Base-by-base conservation (phyloP, 2,888 invertebrate genomes). In the Baronia brevicornis region DNA sequence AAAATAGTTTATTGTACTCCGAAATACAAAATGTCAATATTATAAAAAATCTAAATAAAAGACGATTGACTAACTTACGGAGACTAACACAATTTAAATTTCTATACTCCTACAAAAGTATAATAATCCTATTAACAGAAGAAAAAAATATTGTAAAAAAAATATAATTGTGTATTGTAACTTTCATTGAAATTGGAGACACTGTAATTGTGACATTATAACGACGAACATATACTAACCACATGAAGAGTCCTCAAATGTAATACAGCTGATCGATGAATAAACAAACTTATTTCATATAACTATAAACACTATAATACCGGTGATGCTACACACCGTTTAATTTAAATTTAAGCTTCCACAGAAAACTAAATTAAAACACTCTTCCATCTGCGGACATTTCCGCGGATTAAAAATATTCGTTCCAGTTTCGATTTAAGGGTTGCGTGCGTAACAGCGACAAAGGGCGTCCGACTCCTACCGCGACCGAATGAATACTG, bases 381-480 rank as follows among this genome's bases (percentile, higher is more conserved):
- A 54, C 54, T 52, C 47, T 44, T 46, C 40, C 38, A 46, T 41
- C 39, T 38, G 34, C 44, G n/a, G 54, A 60, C 67, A 70, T 73
- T 68, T 66, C 63, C 68, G 64, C 50, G 53, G 52, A 68, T 63
- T 71, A 72, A 72, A 74, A 72, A 74, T 77, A 71, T 51, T 37
- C 48, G 48, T 46, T 51, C 46, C 44, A 39, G 41, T 71, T 72
- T 60, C 54, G 54, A 65, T 54, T 56, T 61, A 63, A 64, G 67
- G 66, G 69, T 66, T 62, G 60, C 60, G 56, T 47, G 49, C 49
- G 47, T 44, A 46, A 44, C 41, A 40, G 43, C 60, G 62, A 57
- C 59, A 39, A 60, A 70, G 69, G 70, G 61, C 79, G 78, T 68
- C 69, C 72, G 69, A 45, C 69, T 61, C 56, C 58, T 53, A 43